Evolutionary conservation across 2,113 vertebrate species (phyloP), one percentile per base, ranked within the genome.

Genomic region (Pachycephala philippinensis): DNA sequence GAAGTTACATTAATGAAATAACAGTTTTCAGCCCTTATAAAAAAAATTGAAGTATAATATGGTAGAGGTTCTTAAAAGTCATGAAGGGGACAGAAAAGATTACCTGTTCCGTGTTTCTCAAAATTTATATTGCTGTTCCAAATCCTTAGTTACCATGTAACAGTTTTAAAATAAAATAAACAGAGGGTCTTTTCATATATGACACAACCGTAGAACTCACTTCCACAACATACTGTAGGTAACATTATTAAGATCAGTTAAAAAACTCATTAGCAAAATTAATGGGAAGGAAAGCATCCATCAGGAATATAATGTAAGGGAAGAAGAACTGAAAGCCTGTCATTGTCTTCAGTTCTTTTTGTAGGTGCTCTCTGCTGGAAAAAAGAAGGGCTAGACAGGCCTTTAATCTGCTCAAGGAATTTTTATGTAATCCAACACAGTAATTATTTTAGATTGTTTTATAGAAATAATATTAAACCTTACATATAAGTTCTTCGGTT

Each of bases 151-250:
- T 47, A 26, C 5, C 9, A 13, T 54, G 11, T 53, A 65, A 50
- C 14, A 35, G 24, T 40, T 87, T 53, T 42, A 85, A 75, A 92
- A 57, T 53, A 57, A 88, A 66, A 6, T 6, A 28, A 45, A 74
- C 7, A 19, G 24, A 68, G 2, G 3, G 6, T 22, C 44, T 87
- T 69, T 79, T 63, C 24, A 22, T 52, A 44, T 6, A 15, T 56
- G 49, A 23, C 10, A 10, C 39, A 82, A 47, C 21, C 3, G 1
- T 54, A 59, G 35, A 75, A 54, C 13, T 52, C 7, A 24, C 9
- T 78, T 89, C 26, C 60, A 44, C 10, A 33, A 21, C 0, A 0
- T 57, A 40, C 16, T 2, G 0, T 28, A 28, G 24, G n/a, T 61
- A 37, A 26, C 24, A 28, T 63, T 88, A 53, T 26, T 87, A 20